Base-by-base conservation (phyloP, 2,888 invertebrate genomes). In the Marasmarcha lunaedactyla region DNA sequence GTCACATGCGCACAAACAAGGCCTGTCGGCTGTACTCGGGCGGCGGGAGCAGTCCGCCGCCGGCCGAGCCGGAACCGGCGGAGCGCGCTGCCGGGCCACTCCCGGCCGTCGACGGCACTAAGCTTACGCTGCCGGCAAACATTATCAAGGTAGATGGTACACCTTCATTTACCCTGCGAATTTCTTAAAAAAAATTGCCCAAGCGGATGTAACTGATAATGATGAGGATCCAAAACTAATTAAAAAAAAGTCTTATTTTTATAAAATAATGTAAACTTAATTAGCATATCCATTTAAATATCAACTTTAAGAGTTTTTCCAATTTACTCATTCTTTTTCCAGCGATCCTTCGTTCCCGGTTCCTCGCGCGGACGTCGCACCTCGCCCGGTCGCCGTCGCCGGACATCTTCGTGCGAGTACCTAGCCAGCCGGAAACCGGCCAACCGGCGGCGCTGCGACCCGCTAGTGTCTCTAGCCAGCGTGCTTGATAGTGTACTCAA, bases 11-110 rank as follows among this genome's bases (percentile, higher is more conserved):
- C 40, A 99, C 98, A 0, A 99, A 99, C 78, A 97, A 98, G 67
- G 95, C 98, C 9, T 99, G 99, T 71, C 98, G 98, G 0, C 72
- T 95, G 37, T 99, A 97, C 71, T 93, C 93, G 43, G 90, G 90
- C 42, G 74, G 84, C 11, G 68, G 67, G 57, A 63, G 62, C 10
- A 86, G 91, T 33, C 91, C 90, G 0, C 95, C 95, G 54, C 93
- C 73, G 0, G 64, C 85, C 59, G 73, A 78, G 1, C 71, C 68
- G 55, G 95, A 95, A 56, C n/a, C n/a, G n/a, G 91, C 91, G 56
- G 92, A 92, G 54, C 92, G 93, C 51, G 90, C 91, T 42, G 89
- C 89, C 51, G 77, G 91, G 12, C 89, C 90, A 42, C 90, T 90
- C 6, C 93, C 94, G 38, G 97, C 95, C 68, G 93, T 97, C 0